phyloP scores from a whole-genome alignment of 1,140 invertebrate genomes.

The Littorina saxatilis region DNA sequence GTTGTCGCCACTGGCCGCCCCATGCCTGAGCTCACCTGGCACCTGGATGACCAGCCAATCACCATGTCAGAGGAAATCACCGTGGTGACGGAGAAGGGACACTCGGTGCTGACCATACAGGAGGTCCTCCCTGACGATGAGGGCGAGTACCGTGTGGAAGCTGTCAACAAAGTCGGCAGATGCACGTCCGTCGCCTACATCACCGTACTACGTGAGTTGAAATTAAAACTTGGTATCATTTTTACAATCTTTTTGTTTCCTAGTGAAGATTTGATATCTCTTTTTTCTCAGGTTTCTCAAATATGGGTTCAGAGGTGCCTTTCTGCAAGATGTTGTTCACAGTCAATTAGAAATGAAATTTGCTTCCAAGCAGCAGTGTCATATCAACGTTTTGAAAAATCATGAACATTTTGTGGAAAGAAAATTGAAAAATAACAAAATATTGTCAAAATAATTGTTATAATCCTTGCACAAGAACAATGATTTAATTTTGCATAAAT shows the following conservation, averaged over 20 bases:
- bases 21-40: slow-evolving; percentile 68
- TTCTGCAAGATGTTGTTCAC: too few species aligned
- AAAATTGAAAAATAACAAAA: too few species aligned
- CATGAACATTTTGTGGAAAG: too few species aligned
- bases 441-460: too few species aligned
- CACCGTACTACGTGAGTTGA: slow-evolving; percentile 71
- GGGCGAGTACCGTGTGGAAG: slow-evolving; percentile 72
- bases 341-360: too few species aligned
- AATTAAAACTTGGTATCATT: background rate
- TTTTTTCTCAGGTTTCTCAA: too few species aligned
- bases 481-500: too few species aligned
- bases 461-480: too few species aligned
- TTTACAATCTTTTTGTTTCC: background rate
- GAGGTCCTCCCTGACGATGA: slow-evolving; percentile 72
- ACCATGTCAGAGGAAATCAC: slow-evolving; percentile 65
- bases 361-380: too few species aligned
- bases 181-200: slow-evolving; percentile 69
- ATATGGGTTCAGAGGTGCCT: too few species aligned
- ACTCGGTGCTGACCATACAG: slow-evolving; percentile 63
- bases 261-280: too few species aligned
- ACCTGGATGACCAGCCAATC: slow-evolving; percentile 69
- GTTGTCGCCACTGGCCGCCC: slow-evolving; percentile 66
- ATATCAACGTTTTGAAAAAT: too few species aligned
- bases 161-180: slow-evolving; percentile 69
- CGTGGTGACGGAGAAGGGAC: slow-evolving; percentile 62